A percentile compares a stretch with the other conserved stretches of the same genome.
These are phyloP conservation scores for Pocillopora grandis DNA, from an alignment of 92 coral and sea anemone species.

Conservation along the genomic window DNA sequence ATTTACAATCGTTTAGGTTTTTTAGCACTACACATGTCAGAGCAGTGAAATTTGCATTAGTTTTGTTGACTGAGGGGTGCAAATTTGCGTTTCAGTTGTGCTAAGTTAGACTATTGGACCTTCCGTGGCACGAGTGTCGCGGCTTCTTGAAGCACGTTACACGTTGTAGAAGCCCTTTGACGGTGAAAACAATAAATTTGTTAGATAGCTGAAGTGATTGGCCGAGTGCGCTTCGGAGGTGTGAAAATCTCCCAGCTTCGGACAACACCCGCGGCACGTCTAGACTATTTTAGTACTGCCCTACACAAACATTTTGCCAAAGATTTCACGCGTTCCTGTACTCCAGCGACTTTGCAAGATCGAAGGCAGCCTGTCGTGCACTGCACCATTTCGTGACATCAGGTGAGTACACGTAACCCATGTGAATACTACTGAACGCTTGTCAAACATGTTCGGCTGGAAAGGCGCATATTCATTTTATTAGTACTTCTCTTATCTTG, in stretches of 20 bases:
- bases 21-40: slow-evolving; percentile 22
- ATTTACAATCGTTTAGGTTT: slow-evolving; percentile 1
- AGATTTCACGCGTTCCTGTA: slow-evolving; percentile 48
- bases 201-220: slow-evolving; percentile 39
- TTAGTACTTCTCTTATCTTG: background rate
- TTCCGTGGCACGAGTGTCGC: slow-evolving; percentile 1
- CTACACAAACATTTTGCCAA: slow-evolving; percentile 31
- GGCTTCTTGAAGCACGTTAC: background rate
- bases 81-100: slow-evolving; percentile 1
- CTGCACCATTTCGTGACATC: slow-evolving; percentile 28
- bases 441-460: slow-evolving; percentile 3
- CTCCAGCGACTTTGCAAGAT: background rate
- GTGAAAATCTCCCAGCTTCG: slow-evolving; percentile 34
- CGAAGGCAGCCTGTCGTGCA: background rate
- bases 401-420: background rate
- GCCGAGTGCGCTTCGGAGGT: slow-evolving; percentile 34
- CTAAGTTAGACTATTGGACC: background rate
- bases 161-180: slow-evolving; percentile 15
- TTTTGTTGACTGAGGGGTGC: slow-evolving; percentile 11
- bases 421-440: background rate
- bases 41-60: background rate
- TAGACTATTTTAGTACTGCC: slow-evolving; percentile 36
- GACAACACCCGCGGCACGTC: slow-evolving; percentile 32
- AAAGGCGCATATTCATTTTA: background rate
- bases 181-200: slow-evolving; percentile 26